Percentiles rank a stretch among this genome's conserved stretches.
Evolutionary conservation across 2,113 vertebrate species (phyloP).

Genomic region (Sigmodon hispidus): DNA sequence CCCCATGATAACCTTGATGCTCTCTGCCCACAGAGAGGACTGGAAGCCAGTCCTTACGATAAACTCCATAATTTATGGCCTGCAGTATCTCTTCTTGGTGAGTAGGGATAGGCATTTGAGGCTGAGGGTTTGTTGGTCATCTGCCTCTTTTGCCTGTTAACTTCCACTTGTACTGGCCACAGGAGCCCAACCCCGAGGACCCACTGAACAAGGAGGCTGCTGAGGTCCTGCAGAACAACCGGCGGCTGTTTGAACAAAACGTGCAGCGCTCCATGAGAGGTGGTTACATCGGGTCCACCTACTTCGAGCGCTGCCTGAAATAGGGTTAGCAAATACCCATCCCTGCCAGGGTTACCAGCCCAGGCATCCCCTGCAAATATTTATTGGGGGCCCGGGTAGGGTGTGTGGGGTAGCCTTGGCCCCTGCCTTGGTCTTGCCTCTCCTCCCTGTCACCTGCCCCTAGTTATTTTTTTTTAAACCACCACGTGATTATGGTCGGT

Average conservation of each 20-base stretch:
- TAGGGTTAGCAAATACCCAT: conserved; percentile 81
- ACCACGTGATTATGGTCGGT: conserved; percentile 77
- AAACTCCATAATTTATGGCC: conserved; percentile 99
- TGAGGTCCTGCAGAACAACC: conserved; percentile 95
- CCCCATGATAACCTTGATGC: background rate
- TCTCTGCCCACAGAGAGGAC: conserved; percentile 91
- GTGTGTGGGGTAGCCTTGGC: conserved; percentile 49
- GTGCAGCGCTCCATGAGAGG: conserved; percentile 94
- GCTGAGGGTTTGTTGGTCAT: background rate
- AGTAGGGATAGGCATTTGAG: conserved; percentile 77
- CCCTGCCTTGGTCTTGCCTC: conserved; percentile 67
- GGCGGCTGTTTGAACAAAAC: conserved; percentile 95
- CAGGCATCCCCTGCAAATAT: conserved; percentile 76
- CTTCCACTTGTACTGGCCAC: background rate
- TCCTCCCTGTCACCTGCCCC: conserved; percentile 65
- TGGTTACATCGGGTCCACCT: conserved; percentile 95
- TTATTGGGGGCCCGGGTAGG: conserved; percentile 78
- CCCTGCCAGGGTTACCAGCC: conserved; percentile 77
- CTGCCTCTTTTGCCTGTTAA: conserved; percentile 33
- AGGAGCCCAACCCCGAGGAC: conserved; percentile 96
- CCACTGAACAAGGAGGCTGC: conserved; percentile 96
- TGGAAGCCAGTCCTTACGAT: conserved; percentile 98
- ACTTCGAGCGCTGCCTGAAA: conserved; percentile 97
- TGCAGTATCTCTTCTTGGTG: conserved; percentile 99
- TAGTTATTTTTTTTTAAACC: conserved; percentile 75